These are phyloP conservation scores for Pherbina coryleti DNA, from an alignment of 2,888 invertebrate species.

Conservation along the genomic window DNA sequence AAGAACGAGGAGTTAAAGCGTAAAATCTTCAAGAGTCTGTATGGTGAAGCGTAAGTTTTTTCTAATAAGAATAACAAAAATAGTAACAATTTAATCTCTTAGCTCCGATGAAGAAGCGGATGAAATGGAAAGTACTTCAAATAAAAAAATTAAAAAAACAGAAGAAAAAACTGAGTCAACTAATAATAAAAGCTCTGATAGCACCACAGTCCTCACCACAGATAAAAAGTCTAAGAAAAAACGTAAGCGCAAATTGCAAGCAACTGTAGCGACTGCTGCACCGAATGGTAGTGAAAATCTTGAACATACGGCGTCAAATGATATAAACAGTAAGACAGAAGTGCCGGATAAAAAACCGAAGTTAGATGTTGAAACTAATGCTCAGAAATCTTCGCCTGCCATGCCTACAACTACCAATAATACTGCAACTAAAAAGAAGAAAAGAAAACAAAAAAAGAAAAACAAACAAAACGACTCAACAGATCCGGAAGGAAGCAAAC, in stretches of 20 bases:
- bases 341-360: background rate
- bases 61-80: slow-evolving; percentile 2
- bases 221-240: slow-evolving; percentile 45
- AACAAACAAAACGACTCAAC: background rate
- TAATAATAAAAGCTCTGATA: background rate
- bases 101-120: slow-evolving; percentile 66
- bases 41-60: slow-evolving; percentile 66
- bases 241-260: slow-evolving; percentile 43
- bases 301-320: background rate
- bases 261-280: background rate
- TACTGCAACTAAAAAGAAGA: slow-evolving; percentile 38
- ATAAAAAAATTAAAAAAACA: background rate
- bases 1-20: slow-evolving; percentile 80
- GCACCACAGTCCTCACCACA: background rate
- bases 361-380: background rate
- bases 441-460: background rate
- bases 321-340: background rate
- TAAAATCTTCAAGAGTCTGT: slow-evolving; percentile 84
- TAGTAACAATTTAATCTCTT: background rate
- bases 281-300: background rate
- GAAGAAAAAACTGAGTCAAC: background rate
- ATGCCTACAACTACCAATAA: background rate
- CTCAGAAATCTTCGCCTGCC: background rate
- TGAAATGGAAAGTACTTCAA: slow-evolving; percentile 50
- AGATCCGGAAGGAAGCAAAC: too few relatives aligned